Conservation (phyloP, 2,113 vertebrate genomes). For the Myiozetetes cayanensis region DNA sequence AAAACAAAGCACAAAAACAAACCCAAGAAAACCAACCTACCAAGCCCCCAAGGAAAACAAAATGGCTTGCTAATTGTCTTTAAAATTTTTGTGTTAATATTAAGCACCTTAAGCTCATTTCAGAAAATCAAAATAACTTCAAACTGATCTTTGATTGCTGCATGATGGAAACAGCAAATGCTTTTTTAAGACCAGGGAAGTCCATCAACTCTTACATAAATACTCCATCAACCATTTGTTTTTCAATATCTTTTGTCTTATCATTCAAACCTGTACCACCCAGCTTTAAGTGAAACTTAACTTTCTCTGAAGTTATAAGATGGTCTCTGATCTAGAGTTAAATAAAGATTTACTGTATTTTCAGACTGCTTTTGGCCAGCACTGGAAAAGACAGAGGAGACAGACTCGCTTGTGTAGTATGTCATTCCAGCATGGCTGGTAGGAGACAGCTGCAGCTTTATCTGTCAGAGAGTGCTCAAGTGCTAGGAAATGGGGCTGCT, state of each 20-base stretch:
- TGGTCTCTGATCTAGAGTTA: conserved; percentile 26
- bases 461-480: not conserved
- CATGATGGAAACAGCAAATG: not conserved
- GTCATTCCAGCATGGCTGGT: not conserved
- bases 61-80: not conserved
- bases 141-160: not conserved
- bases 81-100: not conserved
- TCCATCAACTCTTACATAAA: not conserved
- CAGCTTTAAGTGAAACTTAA: not conserved
- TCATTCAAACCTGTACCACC: not conserved
- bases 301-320: not conserved
- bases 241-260: not conserved
- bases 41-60: not conserved
- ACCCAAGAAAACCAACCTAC: not conserved
- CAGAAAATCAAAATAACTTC: not conserved
- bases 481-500: not conserved
- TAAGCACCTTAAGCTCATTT: not conserved
- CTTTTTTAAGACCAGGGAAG: not conserved
- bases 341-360: conserved; percentile 46
- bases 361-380: conserved; percentile 9
- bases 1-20: not conserved
- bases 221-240: not conserved
- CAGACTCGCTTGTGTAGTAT: not conserved
- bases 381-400: not conserved
- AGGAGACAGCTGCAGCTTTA: not conserved